phyloP scores from a whole-genome alignment of 2,888 invertebrate species.

The Cryptus viduatorius region DNA sequence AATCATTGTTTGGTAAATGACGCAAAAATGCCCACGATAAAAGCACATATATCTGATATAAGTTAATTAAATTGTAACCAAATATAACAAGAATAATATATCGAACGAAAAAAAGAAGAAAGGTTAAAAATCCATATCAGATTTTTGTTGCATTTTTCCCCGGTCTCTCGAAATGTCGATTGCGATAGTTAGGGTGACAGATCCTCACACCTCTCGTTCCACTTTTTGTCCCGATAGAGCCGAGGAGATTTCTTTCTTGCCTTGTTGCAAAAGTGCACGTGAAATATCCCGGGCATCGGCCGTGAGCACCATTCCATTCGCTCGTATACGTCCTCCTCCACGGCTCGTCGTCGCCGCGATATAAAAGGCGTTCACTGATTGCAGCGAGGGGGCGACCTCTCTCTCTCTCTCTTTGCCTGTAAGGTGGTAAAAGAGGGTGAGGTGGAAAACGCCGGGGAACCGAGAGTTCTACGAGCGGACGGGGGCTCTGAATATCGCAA shows the following conservation, averaged over 20 bases:
- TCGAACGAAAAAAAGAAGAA: too few relatives aligned
- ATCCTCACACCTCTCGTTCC: conserved; percentile 18
- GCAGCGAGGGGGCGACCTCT: conserved; percentile 48
- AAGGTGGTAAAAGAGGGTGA: conserved; percentile 43
- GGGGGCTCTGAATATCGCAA: conserved; percentile 66
- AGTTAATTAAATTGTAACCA: too few relatives aligned
- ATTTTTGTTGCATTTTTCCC: neutral
- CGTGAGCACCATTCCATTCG: conserved; percentile 43
- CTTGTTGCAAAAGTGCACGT: conserved; percentile 57
- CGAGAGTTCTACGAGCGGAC: conserved; percentile 35
- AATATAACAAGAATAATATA: too few relatives aligned
- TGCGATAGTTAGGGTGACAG: conserved; percentile 10
- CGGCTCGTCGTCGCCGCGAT: conserved; percentile 59
- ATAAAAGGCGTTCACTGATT: conserved; percentile 66
- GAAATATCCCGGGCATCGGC: conserved; percentile 42
- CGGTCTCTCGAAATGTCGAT: conserved; percentile 16
- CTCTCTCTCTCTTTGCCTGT: neutral
- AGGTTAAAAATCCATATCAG: neutral
- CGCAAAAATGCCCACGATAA: too few relatives aligned
- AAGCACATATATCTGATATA: too few relatives aligned
- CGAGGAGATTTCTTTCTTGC: conserved; percentile 31
- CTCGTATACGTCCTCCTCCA: conserved; percentile 33
- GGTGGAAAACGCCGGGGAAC: conserved; percentile 28
- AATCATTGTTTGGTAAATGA: too few relatives aligned
- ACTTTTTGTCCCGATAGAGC: conserved; percentile 69